Percentiles rank a stretch among this genome's conserved stretches.
These are phyloP conservation scores for Trypoxylon attenuatum DNA, from an alignment of 2,888 invertebrate genomes.

Conservation along the genomic window DNA sequence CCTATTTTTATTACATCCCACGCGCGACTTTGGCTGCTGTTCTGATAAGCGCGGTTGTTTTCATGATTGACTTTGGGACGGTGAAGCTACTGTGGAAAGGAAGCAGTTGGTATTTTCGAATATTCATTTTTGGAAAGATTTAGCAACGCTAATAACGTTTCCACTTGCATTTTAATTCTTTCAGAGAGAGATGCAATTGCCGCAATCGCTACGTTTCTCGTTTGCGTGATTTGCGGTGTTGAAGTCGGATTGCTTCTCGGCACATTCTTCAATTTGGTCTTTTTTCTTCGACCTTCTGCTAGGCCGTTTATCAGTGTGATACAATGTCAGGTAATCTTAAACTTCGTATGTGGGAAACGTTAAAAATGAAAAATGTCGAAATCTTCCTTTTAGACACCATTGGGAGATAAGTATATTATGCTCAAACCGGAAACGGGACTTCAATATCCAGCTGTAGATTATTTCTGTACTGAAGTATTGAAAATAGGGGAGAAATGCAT, in stretches of 20 bases:
- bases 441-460: conserved; percentile 83
- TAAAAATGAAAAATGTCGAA: background rate
- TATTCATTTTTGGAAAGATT: too few relatives aligned
- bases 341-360: background rate
- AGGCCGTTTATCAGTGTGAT: conserved; percentile 77
- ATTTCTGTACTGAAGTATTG: conserved; percentile 77
- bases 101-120: conserved; percentile 75
- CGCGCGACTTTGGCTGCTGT: conserved; percentile 90
- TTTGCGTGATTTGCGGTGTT: conserved; percentile 83
- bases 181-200: conserved; percentile 79
- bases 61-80: conserved; percentile 81
- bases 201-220: conserved; percentile 81
- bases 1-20: conserved; percentile 91
- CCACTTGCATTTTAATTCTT: conserved; percentile 50
- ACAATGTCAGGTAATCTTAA: conserved; percentile 72
- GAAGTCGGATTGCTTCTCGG: conserved; percentile 88
- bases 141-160: too few relatives aligned
- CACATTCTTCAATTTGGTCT: conserved; percentile 79
- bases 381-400: conserved; percentile 69
- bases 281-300: conserved; percentile 81
- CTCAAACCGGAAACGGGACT: conserved; percentile 81
- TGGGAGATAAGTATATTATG: conserved; percentile 77
- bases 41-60: conserved; percentile 91
- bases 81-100: conserved; percentile 77
- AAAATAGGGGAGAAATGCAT: conserved; percentile 75